Conservation (phyloP, 1,140 invertebrate genomes). For the Notospermus geniculatus region DNA sequence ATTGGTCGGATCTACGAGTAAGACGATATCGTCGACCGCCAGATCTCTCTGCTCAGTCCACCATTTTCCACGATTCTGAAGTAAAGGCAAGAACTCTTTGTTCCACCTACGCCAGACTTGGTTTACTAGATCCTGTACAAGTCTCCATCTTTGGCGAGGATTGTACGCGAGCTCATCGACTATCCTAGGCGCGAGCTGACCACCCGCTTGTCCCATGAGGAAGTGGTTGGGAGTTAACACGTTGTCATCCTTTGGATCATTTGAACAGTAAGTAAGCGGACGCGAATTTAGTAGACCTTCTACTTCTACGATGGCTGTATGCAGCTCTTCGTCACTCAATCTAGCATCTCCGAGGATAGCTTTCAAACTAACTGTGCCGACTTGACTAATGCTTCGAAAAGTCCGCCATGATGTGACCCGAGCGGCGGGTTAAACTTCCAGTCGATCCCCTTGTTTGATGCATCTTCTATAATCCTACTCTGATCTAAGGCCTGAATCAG, state of each 20-base stretch:
- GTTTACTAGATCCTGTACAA: constrained; percentile 5
- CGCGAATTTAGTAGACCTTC: not conserved
- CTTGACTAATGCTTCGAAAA: constrained; percentile 12
- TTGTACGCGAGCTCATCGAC: not conserved
- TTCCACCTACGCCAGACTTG: constrained; percentile 17
- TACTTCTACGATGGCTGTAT: constrained; percentile 5
- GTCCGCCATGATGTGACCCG: constrained; percentile 18
- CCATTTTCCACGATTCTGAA: too few species aligned
- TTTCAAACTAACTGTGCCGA: not conserved
- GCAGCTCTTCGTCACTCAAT: constrained; percentile 6
- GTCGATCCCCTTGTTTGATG: too few species aligned
- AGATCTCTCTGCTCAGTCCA: too few species aligned
- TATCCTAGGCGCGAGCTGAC: constrained; percentile 15
- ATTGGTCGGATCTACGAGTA: too few species aligned
- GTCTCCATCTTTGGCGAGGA: constrained; percentile 7
- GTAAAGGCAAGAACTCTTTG: constrained; percentile 13
- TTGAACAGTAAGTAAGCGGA: not conserved
- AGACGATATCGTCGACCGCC: too few species aligned
- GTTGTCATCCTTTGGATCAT: not conserved
- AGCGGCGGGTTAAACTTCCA: constrained; percentile 13
- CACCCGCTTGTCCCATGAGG: constrained; percentile 11
- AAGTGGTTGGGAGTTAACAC: constrained; percentile 1
- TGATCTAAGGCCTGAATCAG: not conserved
- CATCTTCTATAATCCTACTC: not conserved
- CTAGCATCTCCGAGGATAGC: not conserved